Evolutionary conservation across 2,797 vertebrate species (phyloP).

Genomic region (Cheirogaleus major): DNA sequence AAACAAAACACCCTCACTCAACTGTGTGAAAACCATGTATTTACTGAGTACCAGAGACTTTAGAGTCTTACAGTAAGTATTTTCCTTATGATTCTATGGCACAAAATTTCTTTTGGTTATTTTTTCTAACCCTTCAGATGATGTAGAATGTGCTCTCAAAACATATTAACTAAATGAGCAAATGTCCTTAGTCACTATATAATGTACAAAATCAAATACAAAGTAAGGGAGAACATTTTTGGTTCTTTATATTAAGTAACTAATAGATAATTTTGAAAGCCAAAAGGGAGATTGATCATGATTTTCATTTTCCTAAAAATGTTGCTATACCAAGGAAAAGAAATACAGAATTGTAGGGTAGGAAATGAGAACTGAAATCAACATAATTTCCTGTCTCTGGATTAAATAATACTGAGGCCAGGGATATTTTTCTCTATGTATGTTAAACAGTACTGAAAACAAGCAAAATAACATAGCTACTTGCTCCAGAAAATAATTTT

Average conservation of each 20-base stretch:
- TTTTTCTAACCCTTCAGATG: neutral
- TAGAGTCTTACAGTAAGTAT: neutral
- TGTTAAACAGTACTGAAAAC: constrained; percentile 3
- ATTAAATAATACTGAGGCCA: neutral
- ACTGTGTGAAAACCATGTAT: neutral
- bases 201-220: neutral
- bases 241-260: neutral
- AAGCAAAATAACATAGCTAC: neutral
- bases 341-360: neutral
- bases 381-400: neutral
- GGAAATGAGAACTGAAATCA: constrained; percentile 20
- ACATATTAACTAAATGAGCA: neutral
- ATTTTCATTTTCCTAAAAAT: constrained; percentile 63
- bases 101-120: neutral
- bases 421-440: neutral
- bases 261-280: constrained; percentile 61
- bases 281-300: constrained; percentile 62
- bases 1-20: neutral
- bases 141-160: neutral
- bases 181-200: neutral
- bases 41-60: neutral
- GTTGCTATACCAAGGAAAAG: neutral
- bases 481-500: neutral
- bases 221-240: neutral
- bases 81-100: neutral